Conservation (phyloP, 2,888 invertebrate genomes). For the Cotesia congregata region DNA sequence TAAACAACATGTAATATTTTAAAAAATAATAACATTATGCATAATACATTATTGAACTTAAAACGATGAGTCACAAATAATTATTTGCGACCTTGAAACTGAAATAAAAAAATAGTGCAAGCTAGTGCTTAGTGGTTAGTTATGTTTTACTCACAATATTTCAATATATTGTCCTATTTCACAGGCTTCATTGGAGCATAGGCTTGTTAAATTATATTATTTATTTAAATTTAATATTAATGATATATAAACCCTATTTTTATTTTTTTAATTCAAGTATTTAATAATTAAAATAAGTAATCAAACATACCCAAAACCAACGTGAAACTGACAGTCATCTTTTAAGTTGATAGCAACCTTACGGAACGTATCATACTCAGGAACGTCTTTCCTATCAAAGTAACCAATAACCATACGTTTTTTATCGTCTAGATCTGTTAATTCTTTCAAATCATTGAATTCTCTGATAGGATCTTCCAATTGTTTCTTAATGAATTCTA, state of each 20-base stretch:
- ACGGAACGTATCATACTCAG: slow-evolving; percentile 85
- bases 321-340: slow-evolving; percentile 96
- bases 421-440: slow-evolving; percentile 82
- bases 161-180: slow-evolving; percentile 65
- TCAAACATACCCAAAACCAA: slow-evolving; percentile 83
- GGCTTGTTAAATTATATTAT: slow-evolving; percentile 63
- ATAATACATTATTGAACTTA: neutral
- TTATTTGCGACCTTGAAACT: neutral
- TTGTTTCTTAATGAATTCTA: slow-evolving; percentile 90
- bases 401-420: slow-evolving; percentile 92
- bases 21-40: neutral
- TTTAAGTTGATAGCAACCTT: slow-evolving; percentile 89
- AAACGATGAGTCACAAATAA: neutral
- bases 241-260: slow-evolving; percentile 11
- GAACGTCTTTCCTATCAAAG: slow-evolving; percentile 85
- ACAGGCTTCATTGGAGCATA: slow-evolving; percentile 66
- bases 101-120: slow-evolving; percentile 26
- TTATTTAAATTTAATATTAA: slow-evolving; percentile 38
- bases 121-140: slow-evolving; percentile 33
- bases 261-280: neutral
- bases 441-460: slow-evolving; percentile 80
- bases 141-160: slow-evolving; percentile 61
- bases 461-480: slow-evolving; percentile 88
- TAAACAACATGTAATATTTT: neutral
- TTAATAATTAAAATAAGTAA: slow-evolving; percentile 1